phyloP scores from a whole-genome alignment of 2,888 invertebrate species.

The Sepioteuthis lessoniana region DNA sequence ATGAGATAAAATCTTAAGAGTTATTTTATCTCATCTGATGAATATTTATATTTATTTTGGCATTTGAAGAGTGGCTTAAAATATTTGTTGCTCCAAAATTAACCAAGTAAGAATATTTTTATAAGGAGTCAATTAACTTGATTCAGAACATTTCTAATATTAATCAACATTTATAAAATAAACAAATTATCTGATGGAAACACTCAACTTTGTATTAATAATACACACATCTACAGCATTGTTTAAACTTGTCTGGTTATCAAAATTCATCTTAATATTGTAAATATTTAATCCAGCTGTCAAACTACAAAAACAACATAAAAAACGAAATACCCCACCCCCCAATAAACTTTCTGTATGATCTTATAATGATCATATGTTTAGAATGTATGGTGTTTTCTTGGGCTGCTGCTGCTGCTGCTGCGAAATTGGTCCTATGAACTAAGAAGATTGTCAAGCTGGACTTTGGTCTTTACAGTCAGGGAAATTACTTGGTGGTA shows the following conservation, averaged over 20 bases:
- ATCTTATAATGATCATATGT: too few species aligned
- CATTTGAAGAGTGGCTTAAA: not conserved
- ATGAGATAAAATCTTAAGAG: not conserved
- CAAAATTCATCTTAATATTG: not conserved
- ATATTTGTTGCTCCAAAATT: not conserved
- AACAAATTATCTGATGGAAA: not conserved
- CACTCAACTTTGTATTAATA: not conserved
- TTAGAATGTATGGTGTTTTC: too few species aligned
- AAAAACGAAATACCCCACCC: too few species aligned
- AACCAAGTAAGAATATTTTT: not conserved
- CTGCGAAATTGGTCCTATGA: too few species aligned
- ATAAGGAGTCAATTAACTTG: not conserved
- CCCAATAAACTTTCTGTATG: too few species aligned
- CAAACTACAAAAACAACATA: not conserved
- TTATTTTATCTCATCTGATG: not conserved
- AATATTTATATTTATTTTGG: not conserved
- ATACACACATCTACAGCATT: not conserved
- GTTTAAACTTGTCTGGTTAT: not conserved
- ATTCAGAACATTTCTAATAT: not conserved
- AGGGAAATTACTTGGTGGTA: too few species aligned
- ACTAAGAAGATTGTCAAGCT: too few species aligned
- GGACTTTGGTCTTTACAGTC: too few species aligned
- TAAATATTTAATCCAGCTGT: constrained; percentile 33
- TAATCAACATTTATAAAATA: not conserved
- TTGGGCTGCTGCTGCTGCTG: too few species aligned